Conservation (phyloP, 2,888 invertebrate species). For the Trachelus tabidus region DNA sequence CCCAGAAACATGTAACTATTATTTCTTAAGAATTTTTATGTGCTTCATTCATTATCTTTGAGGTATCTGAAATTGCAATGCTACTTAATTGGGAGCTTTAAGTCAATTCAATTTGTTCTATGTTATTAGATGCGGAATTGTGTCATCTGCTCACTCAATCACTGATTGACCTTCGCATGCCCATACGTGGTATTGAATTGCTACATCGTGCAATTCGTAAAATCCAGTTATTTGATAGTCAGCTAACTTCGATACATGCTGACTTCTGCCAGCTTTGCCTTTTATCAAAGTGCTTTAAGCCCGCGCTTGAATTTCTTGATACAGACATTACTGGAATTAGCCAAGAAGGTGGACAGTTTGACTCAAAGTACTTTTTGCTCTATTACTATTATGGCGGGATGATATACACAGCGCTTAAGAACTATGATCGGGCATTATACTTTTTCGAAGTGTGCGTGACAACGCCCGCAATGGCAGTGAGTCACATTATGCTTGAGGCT, state of each 20-base stretch:
- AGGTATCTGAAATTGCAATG: constrained; percentile 2
- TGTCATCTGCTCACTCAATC: constrained; percentile 86
- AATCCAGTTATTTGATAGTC: constrained; percentile 87
- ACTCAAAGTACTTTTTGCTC: constrained; percentile 89
- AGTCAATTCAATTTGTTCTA: background rate
- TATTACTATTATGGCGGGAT: constrained; percentile 98
- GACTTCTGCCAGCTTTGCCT: constrained; percentile 94
- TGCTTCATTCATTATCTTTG: constrained; percentile 11
- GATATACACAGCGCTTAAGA: constrained; percentile 94
- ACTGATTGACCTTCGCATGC: constrained; percentile 81
- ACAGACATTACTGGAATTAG: constrained; percentile 93
- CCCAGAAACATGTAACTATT: constrained; percentile 81
- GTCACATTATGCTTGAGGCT: constrained; percentile 96
- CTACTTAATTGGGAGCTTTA: background rate
- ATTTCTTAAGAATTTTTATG: background rate
- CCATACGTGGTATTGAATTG: constrained; percentile 85
- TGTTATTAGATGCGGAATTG: constrained; percentile 83
- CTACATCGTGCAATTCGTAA: constrained; percentile 87
- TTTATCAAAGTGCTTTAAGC: constrained; percentile 90
- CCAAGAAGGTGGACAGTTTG: constrained; percentile 85
- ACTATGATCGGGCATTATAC: constrained; percentile 91
- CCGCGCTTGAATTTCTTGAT: constrained; percentile 88
- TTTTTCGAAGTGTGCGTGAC: constrained; percentile 96
- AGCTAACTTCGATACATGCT: constrained; percentile 93
- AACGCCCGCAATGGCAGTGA: constrained; percentile 93